Percentiles rank a stretch among this genome's conserved stretches.
These are phyloP conservation scores for Triplophysa rosa DNA, from an alignment of 2,113 vertebrate genomes.

Conservation along the genomic window DNA sequence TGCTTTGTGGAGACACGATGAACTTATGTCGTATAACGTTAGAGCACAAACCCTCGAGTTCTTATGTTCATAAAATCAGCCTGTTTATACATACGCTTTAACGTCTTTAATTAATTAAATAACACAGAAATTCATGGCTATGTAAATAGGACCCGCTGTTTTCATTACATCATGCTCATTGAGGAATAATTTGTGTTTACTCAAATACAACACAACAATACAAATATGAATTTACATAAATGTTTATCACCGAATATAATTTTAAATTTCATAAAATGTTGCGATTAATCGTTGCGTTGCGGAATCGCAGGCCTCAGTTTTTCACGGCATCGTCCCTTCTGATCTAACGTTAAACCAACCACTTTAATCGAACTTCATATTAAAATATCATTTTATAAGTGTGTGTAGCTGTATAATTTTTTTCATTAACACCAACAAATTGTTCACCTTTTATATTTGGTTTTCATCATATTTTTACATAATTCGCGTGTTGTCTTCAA, in stretches of 20 bases:
- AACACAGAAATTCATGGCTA: conserved; percentile 64
- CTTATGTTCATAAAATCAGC: conserved; percentile 17
- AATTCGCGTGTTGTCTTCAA: background rate
- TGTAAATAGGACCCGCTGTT: conserved; percentile 7
- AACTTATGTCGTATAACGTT: background rate
- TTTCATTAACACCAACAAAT: background rate
- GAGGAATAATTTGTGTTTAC: background rate
- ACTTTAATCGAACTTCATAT: conserved; percentile 34
- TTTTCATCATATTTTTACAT: background rate
- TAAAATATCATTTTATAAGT: background rate
- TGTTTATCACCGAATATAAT: conserved; percentile 12
- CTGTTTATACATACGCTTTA: conserved; percentile 58
- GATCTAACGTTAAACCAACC: background rate
- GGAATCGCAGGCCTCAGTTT: conserved; percentile 25
- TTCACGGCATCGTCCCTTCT: conserved; percentile 1
- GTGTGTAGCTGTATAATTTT: background rate
- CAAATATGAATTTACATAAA: conserved; percentile 16
- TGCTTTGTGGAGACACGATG: background rate
- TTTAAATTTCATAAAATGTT: background rate
- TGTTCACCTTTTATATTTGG: too few relatives aligned
- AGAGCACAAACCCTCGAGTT: background rate
- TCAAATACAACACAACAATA: too few relatives aligned
- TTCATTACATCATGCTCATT: background rate
- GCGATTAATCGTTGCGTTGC: conserved; percentile 16
- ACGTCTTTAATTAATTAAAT: conserved; percentile 61